A percentile compares a stretch with the other conserved stretches of the same genome.
Conservation (phyloP, 2,797 vertebrate genomes). For the Gephyroberyx darwinii region DNA sequence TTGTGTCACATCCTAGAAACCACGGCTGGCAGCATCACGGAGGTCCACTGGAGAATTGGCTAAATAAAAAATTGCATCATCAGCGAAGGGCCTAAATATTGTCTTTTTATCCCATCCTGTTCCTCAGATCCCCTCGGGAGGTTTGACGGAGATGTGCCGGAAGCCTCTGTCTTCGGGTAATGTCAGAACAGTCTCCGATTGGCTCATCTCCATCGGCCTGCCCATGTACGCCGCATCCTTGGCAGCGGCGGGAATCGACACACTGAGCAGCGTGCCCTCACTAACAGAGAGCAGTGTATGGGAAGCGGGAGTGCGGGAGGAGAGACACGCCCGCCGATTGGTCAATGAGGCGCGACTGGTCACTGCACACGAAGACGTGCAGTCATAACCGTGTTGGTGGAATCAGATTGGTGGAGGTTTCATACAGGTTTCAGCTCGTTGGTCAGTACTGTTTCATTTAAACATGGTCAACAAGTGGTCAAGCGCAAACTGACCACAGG, state of each 20-base stretch:
- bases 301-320: conserved; percentile 90
- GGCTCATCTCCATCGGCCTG: conserved; percentile 93
- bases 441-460: conserved; percentile 45
- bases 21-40: not conserved
- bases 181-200: conserved; percentile 87
- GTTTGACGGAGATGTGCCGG: conserved; percentile 92
- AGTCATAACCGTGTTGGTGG: conserved; percentile 55
- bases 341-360: conserved; percentile 87
- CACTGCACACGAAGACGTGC: conserved; percentile 46
- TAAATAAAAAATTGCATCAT: conserved; percentile 2
- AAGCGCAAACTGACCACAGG: conserved; percentile 13
- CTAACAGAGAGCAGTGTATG: conserved; percentile 87
- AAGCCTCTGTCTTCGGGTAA: conserved; percentile 86
- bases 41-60: not conserved
- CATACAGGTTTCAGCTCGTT: conserved; percentile 46
- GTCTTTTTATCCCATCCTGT: not conserved
- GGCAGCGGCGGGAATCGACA: conserved; percentile 85
- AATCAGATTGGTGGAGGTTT: not conserved
- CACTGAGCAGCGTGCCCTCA: conserved; percentile 86
- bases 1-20: no score
- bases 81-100: not conserved
- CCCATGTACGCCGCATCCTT: conserved; percentile 90
- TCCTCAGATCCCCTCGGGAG: conserved; percentile 92
- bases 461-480: conserved; percentile 33
- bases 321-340: conserved; percentile 89